Evolutionary conservation across 2,113 vertebrate species (phyloP).

Genomic region (Sisor rabdophorus): DNA sequence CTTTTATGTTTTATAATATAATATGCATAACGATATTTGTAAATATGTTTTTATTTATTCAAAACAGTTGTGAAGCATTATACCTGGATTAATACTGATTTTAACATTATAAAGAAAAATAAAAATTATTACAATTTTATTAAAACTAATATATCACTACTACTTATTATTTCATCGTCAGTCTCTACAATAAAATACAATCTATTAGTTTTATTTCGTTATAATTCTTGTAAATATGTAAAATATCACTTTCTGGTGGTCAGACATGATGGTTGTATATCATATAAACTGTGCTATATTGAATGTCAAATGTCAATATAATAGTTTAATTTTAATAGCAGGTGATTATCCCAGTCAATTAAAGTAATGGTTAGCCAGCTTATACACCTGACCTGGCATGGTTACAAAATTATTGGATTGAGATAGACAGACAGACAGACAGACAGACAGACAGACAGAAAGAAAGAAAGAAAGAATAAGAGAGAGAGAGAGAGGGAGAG

Average conservation of each 20-base stretch:
- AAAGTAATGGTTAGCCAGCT: conserved; percentile 31
- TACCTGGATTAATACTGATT: neutral
- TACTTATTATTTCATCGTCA: too few relatives aligned
- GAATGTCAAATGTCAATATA: conserved; percentile 49
- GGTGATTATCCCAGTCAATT: conserved; percentile 38
- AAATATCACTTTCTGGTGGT: conserved; percentile 36
- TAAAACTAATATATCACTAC: too few relatives aligned
- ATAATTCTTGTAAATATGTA: too few relatives aligned
- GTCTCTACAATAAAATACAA: too few relatives aligned
- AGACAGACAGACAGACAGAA: conserved; percentile 24
- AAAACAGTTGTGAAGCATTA: neutral
- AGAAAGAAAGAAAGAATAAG: conserved; percentile 26
- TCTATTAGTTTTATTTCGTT: too few relatives aligned
- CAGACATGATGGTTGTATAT: conserved; percentile 45
- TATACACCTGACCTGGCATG: conserved; percentile 9
- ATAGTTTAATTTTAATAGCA: conserved; percentile 48
- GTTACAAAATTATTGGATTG: conserved; percentile 36
- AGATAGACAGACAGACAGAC: conserved; percentile 35
- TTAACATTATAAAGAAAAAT: neutral
- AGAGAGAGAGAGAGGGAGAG: conserved; percentile 34
- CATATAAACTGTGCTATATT: conserved; percentile 48
- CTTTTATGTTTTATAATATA: conserved; percentile 34
- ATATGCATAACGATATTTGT: neutral
- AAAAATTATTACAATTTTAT: too few relatives aligned
- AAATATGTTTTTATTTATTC: neutral